These are phyloP conservation scores for Euwallacea similis DNA, from an alignment of 1,140 invertebrate genomes.

Conservation along the genomic window DNA sequence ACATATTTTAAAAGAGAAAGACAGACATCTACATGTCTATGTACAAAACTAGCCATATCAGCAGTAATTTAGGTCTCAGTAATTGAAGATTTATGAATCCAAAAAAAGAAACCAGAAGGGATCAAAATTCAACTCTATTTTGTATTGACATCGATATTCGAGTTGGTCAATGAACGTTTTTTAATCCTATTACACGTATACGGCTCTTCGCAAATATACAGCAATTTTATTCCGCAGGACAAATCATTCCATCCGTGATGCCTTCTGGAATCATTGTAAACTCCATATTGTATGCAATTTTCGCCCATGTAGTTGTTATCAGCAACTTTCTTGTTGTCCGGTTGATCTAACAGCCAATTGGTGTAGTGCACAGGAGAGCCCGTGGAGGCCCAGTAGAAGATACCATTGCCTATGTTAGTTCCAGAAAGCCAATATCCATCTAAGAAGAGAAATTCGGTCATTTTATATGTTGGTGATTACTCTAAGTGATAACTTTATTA, in stretches of 20 bases:
- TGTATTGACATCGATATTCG: too few species aligned
- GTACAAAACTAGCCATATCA: too few species aligned
- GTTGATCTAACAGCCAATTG: conserved; percentile 11
- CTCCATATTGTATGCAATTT: conserved; percentile 26
- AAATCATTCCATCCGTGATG: conserved; percentile 25
- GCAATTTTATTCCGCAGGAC: conserved; percentile 5
- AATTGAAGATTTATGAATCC: too few species aligned
- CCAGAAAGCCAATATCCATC: conserved; percentile 22
- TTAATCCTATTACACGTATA: conserved; percentile 9
- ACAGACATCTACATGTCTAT: too few species aligned
- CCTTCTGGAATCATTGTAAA: conserved; percentile 2
- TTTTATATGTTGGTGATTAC: background rate
- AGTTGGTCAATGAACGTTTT: background rate
- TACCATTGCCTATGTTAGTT: conserved; percentile 23
- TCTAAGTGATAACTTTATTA: too few species aligned
- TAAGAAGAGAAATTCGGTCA: background rate
- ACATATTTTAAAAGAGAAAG: too few species aligned
- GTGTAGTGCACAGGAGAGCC: conserved; percentile 15
- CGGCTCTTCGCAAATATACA: conserved; percentile 28
- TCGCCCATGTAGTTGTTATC: conserved; percentile 11
- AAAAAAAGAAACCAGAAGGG: too few species aligned
- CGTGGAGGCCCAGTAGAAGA: conserved; percentile 27
- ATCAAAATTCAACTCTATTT: too few species aligned
- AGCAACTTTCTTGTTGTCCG: conserved; percentile 16
- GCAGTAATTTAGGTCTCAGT: too few species aligned